phyloP scores from a whole-genome alignment of 1,140 invertebrate genomes.

The Bombus vancouverensis region DNA sequence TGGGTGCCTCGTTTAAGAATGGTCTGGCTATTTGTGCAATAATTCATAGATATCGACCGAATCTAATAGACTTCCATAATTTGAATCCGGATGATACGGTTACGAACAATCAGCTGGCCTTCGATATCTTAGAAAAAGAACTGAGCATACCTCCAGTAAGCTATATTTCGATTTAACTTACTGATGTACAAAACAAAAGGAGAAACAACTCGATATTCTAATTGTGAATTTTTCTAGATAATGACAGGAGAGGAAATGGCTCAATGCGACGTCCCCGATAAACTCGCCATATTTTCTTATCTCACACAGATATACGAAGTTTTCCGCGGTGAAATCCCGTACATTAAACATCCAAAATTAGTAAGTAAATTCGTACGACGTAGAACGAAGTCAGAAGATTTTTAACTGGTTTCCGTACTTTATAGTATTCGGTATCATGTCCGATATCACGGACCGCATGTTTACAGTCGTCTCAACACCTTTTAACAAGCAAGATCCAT shows the following conservation, averaged over 20 bases:
- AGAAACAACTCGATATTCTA: neutral
- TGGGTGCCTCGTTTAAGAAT: conserved; percentile 88
- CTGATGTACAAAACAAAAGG: too few relatives aligned
- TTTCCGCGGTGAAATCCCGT: conserved; percentile 92
- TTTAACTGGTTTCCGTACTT: conserved; percentile 13
- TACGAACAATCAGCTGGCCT: conserved; percentile 91
- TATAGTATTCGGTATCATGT: conserved; percentile 24
- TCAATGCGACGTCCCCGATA: conserved; percentile 88
- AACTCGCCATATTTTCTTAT: conserved; percentile 91
- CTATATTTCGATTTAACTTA: neutral
- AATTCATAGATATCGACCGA: conserved; percentile 93
- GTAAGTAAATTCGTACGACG: conserved; percentile 80
- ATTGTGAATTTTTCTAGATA: conserved; percentile 78
- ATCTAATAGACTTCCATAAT: conserved; percentile 90
- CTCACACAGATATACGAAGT: conserved; percentile 93
- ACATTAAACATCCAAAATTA: conserved; percentile 90
- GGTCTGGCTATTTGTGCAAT: conserved; percentile 93
- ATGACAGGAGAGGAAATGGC: conserved; percentile 93
- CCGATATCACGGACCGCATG: neutral
- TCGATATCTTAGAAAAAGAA: conserved; percentile 91
- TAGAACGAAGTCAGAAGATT: neutral
- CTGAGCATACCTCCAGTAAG: conserved; percentile 89
- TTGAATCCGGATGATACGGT: conserved; percentile 86
- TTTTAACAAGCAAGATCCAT: neutral
- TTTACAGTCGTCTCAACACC: conserved; percentile 8